These are phyloP conservation scores for Epizoanthus scotinus DNA, from an alignment of 92 coral and sea anemone genomes.

Conservation along the genomic window DNA sequence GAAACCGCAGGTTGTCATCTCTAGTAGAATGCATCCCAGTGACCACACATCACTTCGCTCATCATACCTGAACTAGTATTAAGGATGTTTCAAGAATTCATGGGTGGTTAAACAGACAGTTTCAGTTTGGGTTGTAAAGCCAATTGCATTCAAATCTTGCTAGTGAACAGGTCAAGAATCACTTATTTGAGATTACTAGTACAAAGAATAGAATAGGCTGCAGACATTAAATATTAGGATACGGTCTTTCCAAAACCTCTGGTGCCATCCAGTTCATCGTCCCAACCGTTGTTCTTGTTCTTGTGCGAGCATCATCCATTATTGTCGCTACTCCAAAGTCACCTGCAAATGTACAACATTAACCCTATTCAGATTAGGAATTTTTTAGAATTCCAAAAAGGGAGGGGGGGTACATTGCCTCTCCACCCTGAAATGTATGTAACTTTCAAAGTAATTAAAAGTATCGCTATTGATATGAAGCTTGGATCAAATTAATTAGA, in stretches of 20 bases:
- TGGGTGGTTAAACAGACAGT: no score
- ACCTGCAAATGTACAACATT: conserved; percentile 64
- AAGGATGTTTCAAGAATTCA: conserved; percentile 28
- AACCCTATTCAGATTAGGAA: no score
- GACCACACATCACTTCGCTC: conserved; percentile 99
- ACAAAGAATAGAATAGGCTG: no score
- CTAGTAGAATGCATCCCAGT: conserved; percentile 90
- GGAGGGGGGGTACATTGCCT: no score
- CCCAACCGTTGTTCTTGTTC: conserved; percentile 99
- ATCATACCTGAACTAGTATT: conserved; percentile 69
- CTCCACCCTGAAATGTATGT: no score
- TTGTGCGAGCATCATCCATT: conserved; percentile 97
- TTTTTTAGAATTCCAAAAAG: no score
- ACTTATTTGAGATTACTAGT: no score
- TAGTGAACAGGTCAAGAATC: no score
- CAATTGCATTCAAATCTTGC: no score
- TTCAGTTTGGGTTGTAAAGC: conserved; percentile 33
- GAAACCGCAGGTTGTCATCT: conserved; percentile 91
- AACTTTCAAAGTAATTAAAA: no score
- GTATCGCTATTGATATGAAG: no score
- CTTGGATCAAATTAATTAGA: no score
- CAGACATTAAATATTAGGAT: conserved; percentile 54
- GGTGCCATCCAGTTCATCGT: conserved; percentile 99
- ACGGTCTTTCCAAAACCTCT: conserved; percentile 98
- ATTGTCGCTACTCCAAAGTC: conserved; percentile 99